phyloP scores from a whole-genome alignment of 1,140 invertebrate species.

The Melitaea cinxia region DNA sequence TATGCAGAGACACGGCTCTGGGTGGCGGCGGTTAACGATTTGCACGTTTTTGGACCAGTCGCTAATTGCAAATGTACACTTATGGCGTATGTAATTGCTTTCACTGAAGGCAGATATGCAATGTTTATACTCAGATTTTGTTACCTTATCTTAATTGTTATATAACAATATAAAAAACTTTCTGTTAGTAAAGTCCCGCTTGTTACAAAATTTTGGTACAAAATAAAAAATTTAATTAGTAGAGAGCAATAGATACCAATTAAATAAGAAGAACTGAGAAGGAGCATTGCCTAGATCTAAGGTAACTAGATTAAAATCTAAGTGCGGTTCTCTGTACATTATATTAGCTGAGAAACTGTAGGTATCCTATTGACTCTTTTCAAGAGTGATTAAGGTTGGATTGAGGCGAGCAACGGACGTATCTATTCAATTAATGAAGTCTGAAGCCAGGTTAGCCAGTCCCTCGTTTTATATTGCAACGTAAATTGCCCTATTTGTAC shows the following conservation, averaged over 20 bases:
- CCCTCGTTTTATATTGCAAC: conserved; percentile 70
- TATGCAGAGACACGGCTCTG: conserved; percentile 77
- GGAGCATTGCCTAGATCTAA: conserved; percentile 14
- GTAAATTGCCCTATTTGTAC: conserved; percentile 65
- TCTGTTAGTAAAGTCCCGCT: no score
- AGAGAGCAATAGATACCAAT: not conserved
- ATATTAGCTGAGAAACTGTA: conserved; percentile 56
- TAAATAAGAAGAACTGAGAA: conserved; percentile 28
- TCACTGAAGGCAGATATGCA: conserved; percentile 64
- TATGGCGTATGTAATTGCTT: conserved; percentile 79
- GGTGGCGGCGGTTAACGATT: conserved; percentile 74
- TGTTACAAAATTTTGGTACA: no score
- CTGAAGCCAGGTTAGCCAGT: conserved; percentile 60
- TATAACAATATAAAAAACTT: no score
- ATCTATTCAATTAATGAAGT: conserved; percentile 79
- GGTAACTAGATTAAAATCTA: conserved; percentile 35
- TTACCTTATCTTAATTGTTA: conserved; percentile 34
- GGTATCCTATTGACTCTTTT: conserved; percentile 65
- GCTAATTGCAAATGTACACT: conserved; percentile 80
- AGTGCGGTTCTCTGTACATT: conserved; percentile 68
- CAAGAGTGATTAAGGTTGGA: conserved; percentile 71
- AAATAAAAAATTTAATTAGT: not conserved
- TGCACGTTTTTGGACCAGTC: conserved; percentile 77
- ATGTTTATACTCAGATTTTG: conserved; percentile 58
- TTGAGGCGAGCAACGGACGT: conserved; percentile 68